Evolutionary conservation across 2,113 vertebrate species (phyloP), one percentile per base, ranked within the genome.

Genomic region (Corythornis cristatus): DNA sequence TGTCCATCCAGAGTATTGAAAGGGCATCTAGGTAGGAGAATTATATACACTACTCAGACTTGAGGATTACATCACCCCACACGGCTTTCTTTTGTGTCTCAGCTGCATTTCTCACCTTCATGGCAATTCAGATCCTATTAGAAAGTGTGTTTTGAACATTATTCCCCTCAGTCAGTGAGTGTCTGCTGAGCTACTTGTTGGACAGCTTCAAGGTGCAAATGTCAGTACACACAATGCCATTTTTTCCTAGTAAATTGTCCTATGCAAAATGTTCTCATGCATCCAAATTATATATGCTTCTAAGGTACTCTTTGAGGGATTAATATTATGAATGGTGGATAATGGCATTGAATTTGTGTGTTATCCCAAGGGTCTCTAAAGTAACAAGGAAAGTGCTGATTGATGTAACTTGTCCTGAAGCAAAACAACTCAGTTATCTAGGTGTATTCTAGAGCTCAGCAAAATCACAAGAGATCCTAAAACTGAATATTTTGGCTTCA

Each of bases 41-140:
- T 79, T 92, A 79, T 61, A 79, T 13, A 57, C 14, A 50, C 16
- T 65, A 31, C 62, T 85, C 78, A 50, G 35, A 75, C 19, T 48
- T 65, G 53, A 89, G 78, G 82, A 92, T 95, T 95, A 92, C 87
- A 92, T 89, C 57, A 86, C 56, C 65, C 51, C 94, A 79, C 62
- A 50, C 21, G 45, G 91, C 66, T 91, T 87, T 89, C 56, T 62
- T 92, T 92, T 91, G 75, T 88, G 60, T 68, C 40, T 60, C 28
- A 79, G 58, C n/a, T 87, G 62, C 54, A 61, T 79, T 93, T 92
- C 58, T 83, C 71, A 87, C 71, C 13, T 48, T 79, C 21, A 8
- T 50, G 62, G 62, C 15, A 11, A 76, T 82, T 91, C 54, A 87
- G 40, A 91, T 54, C 70, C 53, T 70, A 68, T 95, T 92, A 91